phyloP scores from a whole-genome alignment of 2,113 vertebrate genomes.

The Elachura formosa region DNA sequence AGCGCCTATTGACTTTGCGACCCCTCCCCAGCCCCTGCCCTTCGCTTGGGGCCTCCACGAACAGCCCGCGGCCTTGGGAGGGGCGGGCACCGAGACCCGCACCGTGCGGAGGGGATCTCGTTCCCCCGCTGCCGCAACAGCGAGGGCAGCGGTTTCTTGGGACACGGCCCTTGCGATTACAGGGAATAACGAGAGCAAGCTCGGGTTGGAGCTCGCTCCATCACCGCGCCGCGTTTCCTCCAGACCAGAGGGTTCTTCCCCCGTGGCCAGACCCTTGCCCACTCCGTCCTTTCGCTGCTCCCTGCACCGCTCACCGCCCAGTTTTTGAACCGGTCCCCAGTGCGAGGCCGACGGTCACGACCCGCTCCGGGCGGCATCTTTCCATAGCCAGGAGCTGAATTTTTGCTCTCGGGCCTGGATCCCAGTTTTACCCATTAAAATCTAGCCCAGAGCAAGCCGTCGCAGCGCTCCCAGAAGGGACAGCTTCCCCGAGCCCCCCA shows the following conservation, averaged over 20 bases:
- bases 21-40: neutral
- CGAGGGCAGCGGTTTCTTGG: neutral
- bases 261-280: neutral
- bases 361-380: neutral
- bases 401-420: neutral
- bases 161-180: fast-evolving
- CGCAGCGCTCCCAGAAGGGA: neutral
- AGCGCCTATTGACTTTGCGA: neutral
- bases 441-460: neutral
- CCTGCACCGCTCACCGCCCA: neutral
- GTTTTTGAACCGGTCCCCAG: neutral
- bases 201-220: neutral
- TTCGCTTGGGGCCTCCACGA: neutral
- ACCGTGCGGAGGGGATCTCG: fast-evolving
- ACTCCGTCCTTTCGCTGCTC: neutral
- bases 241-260: neutral
- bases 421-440: neutral
- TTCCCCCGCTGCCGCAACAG: fast-evolving
- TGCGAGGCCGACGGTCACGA: neutral
- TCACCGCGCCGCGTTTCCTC: neutral
- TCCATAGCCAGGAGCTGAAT: neutral
- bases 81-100: neutral
- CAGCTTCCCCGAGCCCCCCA: neutral
- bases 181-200: neutral
- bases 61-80: neutral